Conservation (phyloP, 64 coral and sea anemone genomes). For the Porites lutea region DNA sequence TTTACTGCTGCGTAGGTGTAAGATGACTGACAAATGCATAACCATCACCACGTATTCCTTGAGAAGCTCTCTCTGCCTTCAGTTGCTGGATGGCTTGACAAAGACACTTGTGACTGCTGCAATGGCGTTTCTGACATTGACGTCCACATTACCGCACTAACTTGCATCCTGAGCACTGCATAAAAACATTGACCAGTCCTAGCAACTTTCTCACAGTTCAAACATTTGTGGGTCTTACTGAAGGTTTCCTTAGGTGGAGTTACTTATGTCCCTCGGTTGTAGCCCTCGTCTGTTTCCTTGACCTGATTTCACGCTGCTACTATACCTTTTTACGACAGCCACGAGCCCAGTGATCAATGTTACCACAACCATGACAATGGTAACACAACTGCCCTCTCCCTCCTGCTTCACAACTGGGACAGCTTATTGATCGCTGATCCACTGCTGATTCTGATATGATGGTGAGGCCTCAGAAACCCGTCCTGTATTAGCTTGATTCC, state of each 20-base stretch:
- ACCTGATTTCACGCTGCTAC: background rate
- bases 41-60: background rate
- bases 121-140: conserved; percentile 67
- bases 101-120: conserved; percentile 33
- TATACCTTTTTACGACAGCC: conserved; percentile 33
- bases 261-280: conserved; percentile 60
- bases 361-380: conserved; percentile 73
- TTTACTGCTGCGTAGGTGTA: no score
- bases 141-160: conserved; percentile 44
- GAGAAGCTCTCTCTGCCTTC: conserved; percentile 1
- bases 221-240: conserved; percentile 7
- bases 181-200: background rate
- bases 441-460: background rate
- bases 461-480: background rate
- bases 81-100: conserved; percentile 60
- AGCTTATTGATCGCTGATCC: background rate
- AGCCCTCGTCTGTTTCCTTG: conserved; percentile 25
- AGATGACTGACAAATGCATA: no score
- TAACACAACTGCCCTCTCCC: conserved; percentile 46
- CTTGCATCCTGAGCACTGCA: conserved; percentile 20
- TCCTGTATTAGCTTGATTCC: conserved; percentile 7
- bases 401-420: conserved; percentile 13
- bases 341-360: conserved; percentile 54
- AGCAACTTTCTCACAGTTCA: conserved; percentile 38
- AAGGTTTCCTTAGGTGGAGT: background rate